Percentiles rank a stretch among this genome's conserved stretches.
These are phyloP conservation scores for Halisarca cf. caerulea DNA, from an alignment of 37 sponge, comb jelly and placozoan species.

Conservation along the genomic window DNA sequence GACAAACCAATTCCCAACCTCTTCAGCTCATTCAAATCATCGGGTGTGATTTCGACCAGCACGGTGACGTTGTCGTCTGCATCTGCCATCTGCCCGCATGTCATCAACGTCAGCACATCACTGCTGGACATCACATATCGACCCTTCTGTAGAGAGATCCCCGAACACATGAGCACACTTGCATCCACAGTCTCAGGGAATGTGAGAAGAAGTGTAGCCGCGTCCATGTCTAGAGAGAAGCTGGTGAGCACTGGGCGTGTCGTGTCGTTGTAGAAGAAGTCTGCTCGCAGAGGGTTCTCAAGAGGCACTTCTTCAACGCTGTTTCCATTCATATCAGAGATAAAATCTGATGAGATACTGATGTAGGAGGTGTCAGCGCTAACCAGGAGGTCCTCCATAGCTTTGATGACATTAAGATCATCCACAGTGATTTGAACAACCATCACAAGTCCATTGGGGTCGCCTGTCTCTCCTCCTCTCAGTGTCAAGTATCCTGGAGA, in stretches of 20 bases:
- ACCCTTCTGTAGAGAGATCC: slow-evolving; percentile 72
- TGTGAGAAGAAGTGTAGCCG: slow-evolving; percentile 57
- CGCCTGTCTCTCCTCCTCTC: slow-evolving; percentile 58
- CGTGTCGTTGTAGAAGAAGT: slow-evolving; percentile 73
- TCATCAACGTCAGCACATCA: slow-evolving; percentile 67
- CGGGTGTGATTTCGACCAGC: slow-evolving; percentile 51
- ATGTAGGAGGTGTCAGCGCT: slow-evolving; percentile 64
- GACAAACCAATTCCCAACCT: slow-evolving; percentile 73
- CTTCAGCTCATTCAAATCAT: slow-evolving; percentile 87
- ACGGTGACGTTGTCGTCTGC: slow-evolving; percentile 64
- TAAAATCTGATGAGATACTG: slow-evolving; percentile 38
- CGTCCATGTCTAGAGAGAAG: slow-evolving; percentile 89
- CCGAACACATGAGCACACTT: slow-evolving; percentile 67
- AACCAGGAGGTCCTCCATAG: slow-evolving; percentile 50
- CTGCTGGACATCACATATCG: slow-evolving; percentile 51
- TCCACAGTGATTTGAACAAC: slow-evolving; percentile 52
- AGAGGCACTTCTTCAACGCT: slow-evolving; percentile 36
- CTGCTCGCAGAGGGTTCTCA: slow-evolving; percentile 42
- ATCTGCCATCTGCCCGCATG: slow-evolving; percentile 58
- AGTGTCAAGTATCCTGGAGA: slow-evolving; percentile 43
- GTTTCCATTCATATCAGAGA: slow-evolving; percentile 80
- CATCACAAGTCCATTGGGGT: slow-evolving; percentile 72
- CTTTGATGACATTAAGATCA: slow-evolving; percentile 87
- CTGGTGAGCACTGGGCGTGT: slow-evolving; percentile 69
- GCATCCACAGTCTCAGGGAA: slow-evolving; percentile 90